phyloP scores from a whole-genome alignment of 2,113 vertebrate genomes.

The Zosterops lateralis region DNA sequence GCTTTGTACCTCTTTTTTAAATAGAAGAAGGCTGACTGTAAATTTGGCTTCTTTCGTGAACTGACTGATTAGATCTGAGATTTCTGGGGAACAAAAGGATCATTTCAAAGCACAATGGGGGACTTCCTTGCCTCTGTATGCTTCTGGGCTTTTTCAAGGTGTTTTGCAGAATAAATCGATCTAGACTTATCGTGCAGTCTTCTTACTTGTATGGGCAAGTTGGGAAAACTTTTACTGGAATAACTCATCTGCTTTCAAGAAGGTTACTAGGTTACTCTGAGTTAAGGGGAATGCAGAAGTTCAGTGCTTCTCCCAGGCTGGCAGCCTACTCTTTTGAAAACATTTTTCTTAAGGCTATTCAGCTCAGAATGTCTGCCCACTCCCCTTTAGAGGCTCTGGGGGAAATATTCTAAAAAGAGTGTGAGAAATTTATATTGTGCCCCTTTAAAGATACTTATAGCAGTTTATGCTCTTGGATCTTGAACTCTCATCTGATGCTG shows the following conservation, averaged over 20 bases:
- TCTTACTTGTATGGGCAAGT: neutral
- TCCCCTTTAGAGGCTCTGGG: neutral
- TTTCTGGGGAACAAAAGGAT: neutral
- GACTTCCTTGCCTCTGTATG: neutral
- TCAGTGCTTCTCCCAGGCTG: neutral
- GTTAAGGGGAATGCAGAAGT: neutral
- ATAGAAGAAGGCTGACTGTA: neutral
- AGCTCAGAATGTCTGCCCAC: neutral
- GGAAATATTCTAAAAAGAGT: neutral
- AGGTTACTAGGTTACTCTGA: neutral
- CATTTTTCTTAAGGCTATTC: neutral
- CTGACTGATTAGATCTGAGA: neutral
- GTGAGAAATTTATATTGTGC: neutral
- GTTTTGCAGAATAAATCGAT: neutral
- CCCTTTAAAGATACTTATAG: neutral
- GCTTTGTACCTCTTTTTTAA: neutral
- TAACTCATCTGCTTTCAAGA: neutral
- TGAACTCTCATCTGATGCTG: neutral
- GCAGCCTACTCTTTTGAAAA: neutral
- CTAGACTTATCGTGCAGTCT: neutral
- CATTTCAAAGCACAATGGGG: neutral
- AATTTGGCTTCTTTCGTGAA: neutral
- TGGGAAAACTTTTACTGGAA: neutral
- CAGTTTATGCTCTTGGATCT: neutral
- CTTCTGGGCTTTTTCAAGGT: neutral